phyloP scores from a whole-genome alignment of 2,797 vertebrate species.

The Sebastes reedi region DNA sequence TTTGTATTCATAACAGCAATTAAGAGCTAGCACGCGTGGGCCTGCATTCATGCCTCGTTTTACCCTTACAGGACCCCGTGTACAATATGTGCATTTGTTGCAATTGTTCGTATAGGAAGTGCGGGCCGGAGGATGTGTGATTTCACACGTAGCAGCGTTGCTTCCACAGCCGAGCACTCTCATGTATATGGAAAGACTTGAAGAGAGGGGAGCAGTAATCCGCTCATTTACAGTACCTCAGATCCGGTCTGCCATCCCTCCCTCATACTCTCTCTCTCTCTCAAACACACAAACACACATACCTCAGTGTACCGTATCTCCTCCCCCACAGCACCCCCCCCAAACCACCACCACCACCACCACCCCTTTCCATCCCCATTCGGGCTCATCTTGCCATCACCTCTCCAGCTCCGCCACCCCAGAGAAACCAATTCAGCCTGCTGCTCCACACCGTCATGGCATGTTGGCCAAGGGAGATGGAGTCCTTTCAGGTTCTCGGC shows the following conservation, averaged over 20 bases:
- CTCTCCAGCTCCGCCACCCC: slow-evolving; percentile 65
- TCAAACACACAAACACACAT: slow-evolving; percentile 37
- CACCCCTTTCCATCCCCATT: slow-evolving; percentile 43
- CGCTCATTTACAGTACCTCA: slow-evolving; percentile 68
- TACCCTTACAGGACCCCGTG: background rate
- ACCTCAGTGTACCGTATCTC: slow-evolving; percentile 48
- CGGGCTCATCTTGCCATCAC: slow-evolving; percentile 72
- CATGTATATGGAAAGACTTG: slow-evolving; percentile 74
- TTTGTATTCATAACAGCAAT: slow-evolving; percentile 61
- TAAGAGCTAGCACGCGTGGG: slow-evolving; percentile 13
- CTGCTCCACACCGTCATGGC: slow-evolving; percentile 77
- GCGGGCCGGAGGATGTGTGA: slow-evolving; percentile 43
- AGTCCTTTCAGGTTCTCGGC: slow-evolving; percentile 74
- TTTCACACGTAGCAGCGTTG: slow-evolving; percentile 55
- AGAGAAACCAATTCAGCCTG: slow-evolving; percentile 77
- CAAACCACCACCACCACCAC: background rate
- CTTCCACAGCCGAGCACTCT: slow-evolving; percentile 62
- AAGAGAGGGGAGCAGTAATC: slow-evolving; percentile 64
- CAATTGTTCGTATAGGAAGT: slow-evolving; percentile 22
- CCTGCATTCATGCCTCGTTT: slow-evolving; percentile 1
- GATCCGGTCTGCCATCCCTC: slow-evolving; percentile 51
- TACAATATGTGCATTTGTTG: slow-evolving; percentile 19
- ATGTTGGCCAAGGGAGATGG: slow-evolving; percentile 78
- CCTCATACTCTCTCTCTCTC: slow-evolving; percentile 18
- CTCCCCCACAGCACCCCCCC: background rate